phyloP scores from a whole-genome alignment of 2,888 invertebrate genomes.

The Noctuana brunneofusca region DNA sequence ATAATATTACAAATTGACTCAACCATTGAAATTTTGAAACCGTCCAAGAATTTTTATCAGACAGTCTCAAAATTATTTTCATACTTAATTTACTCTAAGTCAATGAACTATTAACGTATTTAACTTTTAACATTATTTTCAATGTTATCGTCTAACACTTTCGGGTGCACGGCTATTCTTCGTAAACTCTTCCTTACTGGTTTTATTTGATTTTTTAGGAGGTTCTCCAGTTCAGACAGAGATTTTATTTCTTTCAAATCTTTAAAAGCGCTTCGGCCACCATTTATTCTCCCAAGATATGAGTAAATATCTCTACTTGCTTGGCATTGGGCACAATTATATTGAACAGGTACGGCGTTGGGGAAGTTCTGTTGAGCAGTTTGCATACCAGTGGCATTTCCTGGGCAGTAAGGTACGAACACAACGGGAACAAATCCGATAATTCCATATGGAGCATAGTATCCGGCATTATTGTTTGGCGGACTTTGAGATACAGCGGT shows the following conservation, averaged over 20 bases:
- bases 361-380: constrained; percentile 84
- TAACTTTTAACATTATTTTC: constrained; percentile 42
- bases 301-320: constrained; percentile 60
- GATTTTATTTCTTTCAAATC: constrained; percentile 71
- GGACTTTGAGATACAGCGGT: constrained; percentile 54
- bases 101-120: constrained; percentile 14
- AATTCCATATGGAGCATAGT: constrained; percentile 82
- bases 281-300: constrained; percentile 64
- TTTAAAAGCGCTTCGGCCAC: constrained; percentile 63
- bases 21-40: constrained; percentile 67
- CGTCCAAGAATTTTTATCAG: constrained; percentile 76
- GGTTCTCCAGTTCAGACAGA: constrained; percentile 62
- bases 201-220: constrained; percentile 70
- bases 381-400: constrained; percentile 70
- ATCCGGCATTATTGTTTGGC: constrained; percentile 48
- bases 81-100: constrained; percentile 28
- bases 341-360: constrained; percentile 83
- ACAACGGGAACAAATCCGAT: constrained; percentile 88
- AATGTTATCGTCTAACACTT: constrained; percentile 55
- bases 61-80: constrained; percentile 69
- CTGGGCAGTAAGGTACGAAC: constrained; percentile 87
- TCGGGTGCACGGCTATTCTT: constrained; percentile 62
- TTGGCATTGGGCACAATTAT: constrained; percentile 84
- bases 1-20: constrained; percentile 47
- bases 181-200: constrained; percentile 63